Percentiles rank a stretch among this genome's conserved stretches.
phyloP scores from a whole-genome alignment of 2,797 vertebrate genomes.

The Loriculus beryllinus region DNA sequence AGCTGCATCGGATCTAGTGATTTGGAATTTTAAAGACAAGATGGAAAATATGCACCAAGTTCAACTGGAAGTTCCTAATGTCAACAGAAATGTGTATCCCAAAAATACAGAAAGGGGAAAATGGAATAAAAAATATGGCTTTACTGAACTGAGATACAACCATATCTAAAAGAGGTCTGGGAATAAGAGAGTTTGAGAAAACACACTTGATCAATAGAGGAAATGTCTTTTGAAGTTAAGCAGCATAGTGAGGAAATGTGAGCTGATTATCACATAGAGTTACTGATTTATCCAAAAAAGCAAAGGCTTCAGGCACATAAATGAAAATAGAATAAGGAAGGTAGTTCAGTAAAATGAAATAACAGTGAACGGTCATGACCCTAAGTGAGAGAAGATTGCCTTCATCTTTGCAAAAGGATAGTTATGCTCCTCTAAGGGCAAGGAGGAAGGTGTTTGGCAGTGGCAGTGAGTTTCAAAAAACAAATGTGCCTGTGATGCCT shows the following conservation, averaged over 20 bases:
- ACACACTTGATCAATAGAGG: neutral
- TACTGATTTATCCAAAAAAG: neutral
- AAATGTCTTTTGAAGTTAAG: neutral
- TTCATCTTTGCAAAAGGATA: neutral
- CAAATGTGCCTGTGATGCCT: neutral
- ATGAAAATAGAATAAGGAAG: neutral
- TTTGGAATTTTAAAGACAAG: neutral
- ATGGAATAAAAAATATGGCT: neutral
- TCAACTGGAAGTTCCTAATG: neutral
- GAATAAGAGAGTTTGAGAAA: neutral
- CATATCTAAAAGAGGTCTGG: neutral
- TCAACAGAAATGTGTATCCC: neutral
- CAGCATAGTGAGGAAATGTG: neutral
- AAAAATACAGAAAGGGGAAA: neutral
- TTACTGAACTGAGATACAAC: neutral
- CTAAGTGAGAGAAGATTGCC: neutral
- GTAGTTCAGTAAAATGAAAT: neutral
- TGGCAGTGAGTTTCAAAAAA: neutral
- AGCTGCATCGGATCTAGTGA: neutral
- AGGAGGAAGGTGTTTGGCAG: neutral
- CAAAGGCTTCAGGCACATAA: neutral
- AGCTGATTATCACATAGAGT: neutral
- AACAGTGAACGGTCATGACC: neutral
- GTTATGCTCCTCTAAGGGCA: neutral
- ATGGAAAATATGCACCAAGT: neutral